These are phyloP conservation scores for Hyaena hyaena DNA, from an alignment of 2,113 vertebrate species.

Conservation along the genomic window DNA sequence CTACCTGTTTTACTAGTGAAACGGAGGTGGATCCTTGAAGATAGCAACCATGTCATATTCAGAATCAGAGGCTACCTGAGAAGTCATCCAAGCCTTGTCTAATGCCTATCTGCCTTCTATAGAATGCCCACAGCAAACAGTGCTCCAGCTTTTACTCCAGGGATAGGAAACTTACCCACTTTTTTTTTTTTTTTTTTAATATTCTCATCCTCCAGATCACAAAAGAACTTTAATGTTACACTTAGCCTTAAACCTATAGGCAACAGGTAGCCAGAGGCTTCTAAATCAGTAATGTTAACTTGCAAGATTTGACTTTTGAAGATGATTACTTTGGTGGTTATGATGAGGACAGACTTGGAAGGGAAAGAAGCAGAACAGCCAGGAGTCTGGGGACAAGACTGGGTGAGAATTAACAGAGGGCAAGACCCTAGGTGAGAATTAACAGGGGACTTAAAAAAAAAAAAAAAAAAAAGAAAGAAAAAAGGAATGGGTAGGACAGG, in stretches of 20 bases:
- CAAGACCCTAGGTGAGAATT: background rate
- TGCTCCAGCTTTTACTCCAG: background rate
- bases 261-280: background rate
- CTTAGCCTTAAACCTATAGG: background rate
- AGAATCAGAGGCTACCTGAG: background rate
- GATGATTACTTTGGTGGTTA: slow-evolving; percentile 9
- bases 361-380: background rate
- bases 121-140: background rate
- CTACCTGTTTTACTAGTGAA: slow-evolving; percentile 19
- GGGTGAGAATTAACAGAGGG: background rate
- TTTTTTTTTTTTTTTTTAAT: background rate
- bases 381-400: background rate
- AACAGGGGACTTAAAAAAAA: background rate
- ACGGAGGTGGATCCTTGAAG: background rate
- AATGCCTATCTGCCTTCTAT: background rate
- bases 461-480: background rate
- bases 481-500: background rate
- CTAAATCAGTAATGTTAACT: slow-evolving; percentile 13
- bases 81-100: background rate
- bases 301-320: background rate
- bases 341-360: background rate
- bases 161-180: background rate
- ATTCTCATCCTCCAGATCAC: slow-evolving; percentile 31
- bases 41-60: background rate
- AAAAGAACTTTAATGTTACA: slow-evolving; percentile 7